These are phyloP conservation scores for Himantopus leucocephalus DNA, from an alignment of 2,113 vertebrate genomes.

Conservation along the genomic window DNA sequence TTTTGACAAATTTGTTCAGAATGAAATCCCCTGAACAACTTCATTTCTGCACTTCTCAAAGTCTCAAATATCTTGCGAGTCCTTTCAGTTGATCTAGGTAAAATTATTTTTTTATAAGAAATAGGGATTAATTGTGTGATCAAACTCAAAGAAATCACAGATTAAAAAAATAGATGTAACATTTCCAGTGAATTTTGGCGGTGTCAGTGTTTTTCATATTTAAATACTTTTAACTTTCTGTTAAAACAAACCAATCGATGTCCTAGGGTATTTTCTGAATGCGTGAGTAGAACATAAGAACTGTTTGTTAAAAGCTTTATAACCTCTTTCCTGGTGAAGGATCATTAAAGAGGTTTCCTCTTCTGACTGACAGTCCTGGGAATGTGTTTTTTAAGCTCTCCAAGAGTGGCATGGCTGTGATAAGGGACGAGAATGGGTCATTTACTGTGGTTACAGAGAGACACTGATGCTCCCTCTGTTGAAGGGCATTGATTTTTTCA, in stretches of 20 bases:
- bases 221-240: background rate
- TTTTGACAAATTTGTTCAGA: background rate
- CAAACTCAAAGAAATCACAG: background rate
- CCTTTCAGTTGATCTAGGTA: background rate
- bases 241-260: background rate
- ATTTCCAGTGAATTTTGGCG: background rate
- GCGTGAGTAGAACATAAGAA: conserved; percentile 6
- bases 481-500: conserved; percentile 60
- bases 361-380: conserved; percentile 53
- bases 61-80: background rate
- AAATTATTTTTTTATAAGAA: background rate
- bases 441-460: conserved; percentile 2
- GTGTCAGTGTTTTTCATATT: background rate
- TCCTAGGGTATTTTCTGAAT: background rate
- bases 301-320: conserved; percentile 54
- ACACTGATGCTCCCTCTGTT: background rate
- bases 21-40: background rate
- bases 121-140: background rate
- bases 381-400: conserved; percentile 23
- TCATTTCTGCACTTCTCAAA: background rate
- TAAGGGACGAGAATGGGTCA: conserved; percentile 31
- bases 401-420: background rate
- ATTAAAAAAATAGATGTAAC: background rate
- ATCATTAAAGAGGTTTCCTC: conserved; percentile 56
- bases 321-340: conserved; percentile 60